A percentile compares a stretch with the other conserved stretches of the same genome.
These are phyloP conservation scores for Drosophila affinis DNA, from an alignment of 2,888 invertebrate genomes.

Conservation along the genomic window DNA sequence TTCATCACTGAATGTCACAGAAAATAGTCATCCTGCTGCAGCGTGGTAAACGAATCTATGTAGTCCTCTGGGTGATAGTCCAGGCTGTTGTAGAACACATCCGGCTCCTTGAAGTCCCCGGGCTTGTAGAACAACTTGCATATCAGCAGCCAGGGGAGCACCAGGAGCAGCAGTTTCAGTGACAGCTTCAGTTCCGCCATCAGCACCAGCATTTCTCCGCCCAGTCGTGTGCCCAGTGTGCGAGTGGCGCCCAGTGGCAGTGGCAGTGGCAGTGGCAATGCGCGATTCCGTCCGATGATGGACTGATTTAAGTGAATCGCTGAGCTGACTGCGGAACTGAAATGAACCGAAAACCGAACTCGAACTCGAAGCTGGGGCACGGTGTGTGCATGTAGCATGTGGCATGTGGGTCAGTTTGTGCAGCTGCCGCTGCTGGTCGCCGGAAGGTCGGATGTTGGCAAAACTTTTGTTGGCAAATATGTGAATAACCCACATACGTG, in stretches of 20 bases:
- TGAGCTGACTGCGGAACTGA: conserved; percentile 1
- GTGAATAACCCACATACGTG: conserved; percentile 41
- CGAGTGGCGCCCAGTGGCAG: too few relatives aligned
- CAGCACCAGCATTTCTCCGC: conserved; percentile 3
- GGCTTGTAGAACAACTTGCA: conserved; percentile 4
- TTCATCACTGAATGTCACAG: neutral
- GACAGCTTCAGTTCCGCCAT: neutral
- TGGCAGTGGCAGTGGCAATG: neutral
- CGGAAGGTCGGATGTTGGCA: conserved; percentile 17
- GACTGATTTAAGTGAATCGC: conserved; percentile 24
- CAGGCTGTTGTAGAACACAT: conserved; percentile 14
- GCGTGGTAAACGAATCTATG: conserved; percentile 45
- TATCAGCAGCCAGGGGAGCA: conserved; percentile 18
- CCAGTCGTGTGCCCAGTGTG: neutral
- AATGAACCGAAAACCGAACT: neutral
- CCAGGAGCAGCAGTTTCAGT: neutral
- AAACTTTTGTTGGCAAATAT: conserved; percentile 36
- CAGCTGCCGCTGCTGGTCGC: conserved; percentile 56
- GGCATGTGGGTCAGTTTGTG: conserved; percentile 70
- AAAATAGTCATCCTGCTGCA: conserved; percentile 48
- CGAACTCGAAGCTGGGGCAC: neutral
- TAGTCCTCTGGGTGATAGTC: conserved; percentile 46
- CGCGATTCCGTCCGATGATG: neutral
- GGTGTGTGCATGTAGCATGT: conserved; percentile 14
- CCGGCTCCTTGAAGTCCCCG: conserved; percentile 26